Conservation (phyloP, 2,113 vertebrate genomes). For the Catharus fuscescens region DNA sequence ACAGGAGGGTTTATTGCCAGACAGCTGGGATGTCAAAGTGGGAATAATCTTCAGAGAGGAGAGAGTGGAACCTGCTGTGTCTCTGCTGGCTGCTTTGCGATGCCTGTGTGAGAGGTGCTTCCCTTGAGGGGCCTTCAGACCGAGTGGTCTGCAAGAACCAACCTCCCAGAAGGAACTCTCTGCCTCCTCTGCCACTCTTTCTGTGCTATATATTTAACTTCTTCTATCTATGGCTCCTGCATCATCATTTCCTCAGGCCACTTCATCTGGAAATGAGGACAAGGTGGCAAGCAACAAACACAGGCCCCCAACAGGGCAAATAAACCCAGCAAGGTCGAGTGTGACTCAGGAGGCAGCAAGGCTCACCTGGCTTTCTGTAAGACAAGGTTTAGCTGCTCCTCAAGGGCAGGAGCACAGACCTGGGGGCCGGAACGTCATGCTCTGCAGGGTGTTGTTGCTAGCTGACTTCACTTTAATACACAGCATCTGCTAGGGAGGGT, state of each 20-base stretch:
- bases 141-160: neutral
- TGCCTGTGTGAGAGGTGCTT: neutral
- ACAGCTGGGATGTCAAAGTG: neutral
- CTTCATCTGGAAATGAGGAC: neutral
- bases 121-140: accelerated
- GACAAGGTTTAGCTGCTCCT: neutral
- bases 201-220: neutral
- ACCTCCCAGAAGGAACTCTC: neutral
- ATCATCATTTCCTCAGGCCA: neutral
- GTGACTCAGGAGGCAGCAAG: neutral
- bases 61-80: accelerated
- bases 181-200: neutral
- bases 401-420: neutral
- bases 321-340: neutral
- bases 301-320: neutral
- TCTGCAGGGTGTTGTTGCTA: neutral
- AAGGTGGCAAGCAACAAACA: neutral
- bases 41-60: neutral
- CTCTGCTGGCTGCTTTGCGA: neutral
- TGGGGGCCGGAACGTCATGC: neutral
- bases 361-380: neutral
- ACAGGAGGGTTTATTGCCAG: neutral
- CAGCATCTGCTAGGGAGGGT: neutral
- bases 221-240: neutral
- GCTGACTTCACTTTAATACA: neutral